A percentile compares a stretch with the other conserved stretches of the same genome.
phyloP scores from a whole-genome alignment of 2,888 invertebrate genomes.

The Megamerina dolium region DNA sequence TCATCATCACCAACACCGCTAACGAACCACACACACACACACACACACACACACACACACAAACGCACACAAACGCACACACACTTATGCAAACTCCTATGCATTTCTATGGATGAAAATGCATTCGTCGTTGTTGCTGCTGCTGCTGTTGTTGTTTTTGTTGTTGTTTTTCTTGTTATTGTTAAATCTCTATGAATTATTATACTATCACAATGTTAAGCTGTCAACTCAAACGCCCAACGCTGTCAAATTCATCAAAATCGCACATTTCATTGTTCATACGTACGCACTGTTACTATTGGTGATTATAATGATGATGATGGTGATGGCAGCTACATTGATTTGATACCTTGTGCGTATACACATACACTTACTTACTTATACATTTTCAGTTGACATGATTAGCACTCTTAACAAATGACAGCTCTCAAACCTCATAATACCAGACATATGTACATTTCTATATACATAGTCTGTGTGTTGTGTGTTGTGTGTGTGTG shows the following conservation, averaged over 20 bases:
- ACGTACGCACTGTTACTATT: not conserved
- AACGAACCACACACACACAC: not conserved
- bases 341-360: too few species aligned
- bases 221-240: constrained; percentile 37
- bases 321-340: too few species aligned
- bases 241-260: constrained; percentile 47
- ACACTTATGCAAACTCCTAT: not conserved
- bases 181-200: too few species aligned
- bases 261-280: constrained; percentile 29
- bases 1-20: too few species aligned
- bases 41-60: not conserved
- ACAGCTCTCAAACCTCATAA: too few species aligned
- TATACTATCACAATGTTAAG: not conserved
- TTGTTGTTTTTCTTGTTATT: constrained; percentile 2
- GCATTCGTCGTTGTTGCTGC: not conserved
- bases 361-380: too few species aligned
- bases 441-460: too few species aligned
- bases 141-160: not conserved
- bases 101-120: not conserved
- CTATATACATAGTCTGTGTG: too few species aligned
- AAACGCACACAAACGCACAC: not conserved
- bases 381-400: too few species aligned
- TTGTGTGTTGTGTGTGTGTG: too few species aligned
- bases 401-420: too few species aligned
- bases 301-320: too few species aligned